phyloP scores from a whole-genome alignment of 2,797 vertebrate genomes.

The Acomys russatus region DNA sequence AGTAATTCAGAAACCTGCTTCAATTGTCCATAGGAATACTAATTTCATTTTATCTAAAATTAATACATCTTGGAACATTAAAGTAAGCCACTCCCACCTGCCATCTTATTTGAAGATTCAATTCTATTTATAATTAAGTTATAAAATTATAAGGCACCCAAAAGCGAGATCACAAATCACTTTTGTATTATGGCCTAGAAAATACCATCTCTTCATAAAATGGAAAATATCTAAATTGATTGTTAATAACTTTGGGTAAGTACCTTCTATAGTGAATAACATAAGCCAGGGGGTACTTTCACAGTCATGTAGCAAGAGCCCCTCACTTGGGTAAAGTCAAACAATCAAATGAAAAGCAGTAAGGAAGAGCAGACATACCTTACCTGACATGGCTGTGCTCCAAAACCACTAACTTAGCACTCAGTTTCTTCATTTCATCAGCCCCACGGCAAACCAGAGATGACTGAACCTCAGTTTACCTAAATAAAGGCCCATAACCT shows the following conservation, averaged over 20 bases:
- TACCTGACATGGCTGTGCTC: neutral
- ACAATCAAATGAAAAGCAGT: neutral
- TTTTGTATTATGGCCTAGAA: conserved; percentile 60
- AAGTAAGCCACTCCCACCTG: conserved; percentile 29
- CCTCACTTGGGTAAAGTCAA: conserved; percentile 30
- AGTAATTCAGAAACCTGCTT: conserved; percentile 67
- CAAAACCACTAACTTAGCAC: neutral
- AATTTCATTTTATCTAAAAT: conserved; percentile 80
- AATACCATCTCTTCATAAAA: conserved; percentile 57
- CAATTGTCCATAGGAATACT: conserved; percentile 64
- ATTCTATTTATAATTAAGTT: conserved; percentile 61
- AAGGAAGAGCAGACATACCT: neutral
- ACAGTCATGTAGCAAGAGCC: conserved; percentile 1
- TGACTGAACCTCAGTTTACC: neutral
- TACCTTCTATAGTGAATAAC: neutral
- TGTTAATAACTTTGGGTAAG: conserved; percentile 13
- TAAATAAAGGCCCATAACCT: neutral
- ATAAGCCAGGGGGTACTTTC: neutral
- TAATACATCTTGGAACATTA: conserved; percentile 66
- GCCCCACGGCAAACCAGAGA: neutral
- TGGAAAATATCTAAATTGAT: conserved; percentile 54
- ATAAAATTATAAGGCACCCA: conserved; percentile 57
- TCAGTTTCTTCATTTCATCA: neutral
- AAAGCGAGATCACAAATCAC: conserved; percentile 31
- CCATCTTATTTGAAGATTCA: conserved; percentile 56